phyloP scores from a whole-genome alignment of 2,113 vertebrate species.

The Cichladusa arquata region DNA sequence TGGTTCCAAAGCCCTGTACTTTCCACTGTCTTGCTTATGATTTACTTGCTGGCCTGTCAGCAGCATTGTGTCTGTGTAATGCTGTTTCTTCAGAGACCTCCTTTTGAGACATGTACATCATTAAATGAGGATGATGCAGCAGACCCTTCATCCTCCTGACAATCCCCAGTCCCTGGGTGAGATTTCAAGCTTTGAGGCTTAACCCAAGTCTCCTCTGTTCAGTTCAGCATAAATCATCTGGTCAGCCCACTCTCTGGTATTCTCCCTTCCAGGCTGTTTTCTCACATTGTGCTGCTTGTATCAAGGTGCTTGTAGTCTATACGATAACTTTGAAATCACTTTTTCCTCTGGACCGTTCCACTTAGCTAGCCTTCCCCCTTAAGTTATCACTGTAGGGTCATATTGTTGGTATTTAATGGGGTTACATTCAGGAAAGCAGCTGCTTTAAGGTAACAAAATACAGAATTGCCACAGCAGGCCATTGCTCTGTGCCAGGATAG shows the following conservation, averaged over 20 bases:
- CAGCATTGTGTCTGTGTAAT: not conserved
- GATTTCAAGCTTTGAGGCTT: not conserved
- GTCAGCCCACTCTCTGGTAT: not conserved
- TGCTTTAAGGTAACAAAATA: slow-evolving; percentile 64
- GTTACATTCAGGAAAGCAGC: slow-evolving; percentile 55
- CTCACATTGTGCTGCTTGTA: not conserved
- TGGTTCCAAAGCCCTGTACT: not conserved
- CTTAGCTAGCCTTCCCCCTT: not conserved
- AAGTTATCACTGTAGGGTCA: slow-evolving; percentile 16
- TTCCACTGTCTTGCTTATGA: not conserved
- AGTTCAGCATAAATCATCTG: not conserved
- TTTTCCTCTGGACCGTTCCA: not conserved
- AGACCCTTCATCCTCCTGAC: not conserved
- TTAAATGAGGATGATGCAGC: not conserved
- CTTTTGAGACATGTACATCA: not conserved
- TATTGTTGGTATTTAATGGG: slow-evolving; percentile 16
- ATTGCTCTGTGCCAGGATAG: not conserved
- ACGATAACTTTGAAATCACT: not conserved
- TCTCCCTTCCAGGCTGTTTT: not conserved
- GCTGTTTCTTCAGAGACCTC: not conserved
- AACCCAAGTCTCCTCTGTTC: not conserved
- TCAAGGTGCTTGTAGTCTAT: not conserved
- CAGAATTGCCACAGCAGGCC: slow-evolving; percentile 10
- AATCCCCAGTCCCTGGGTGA: not conserved
- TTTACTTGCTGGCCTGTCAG: not conserved